Evolutionary conservation across 1,140 invertebrate species (phyloP), one percentile per base, ranked within the genome.

Genomic region (Solen grandis): DNA sequence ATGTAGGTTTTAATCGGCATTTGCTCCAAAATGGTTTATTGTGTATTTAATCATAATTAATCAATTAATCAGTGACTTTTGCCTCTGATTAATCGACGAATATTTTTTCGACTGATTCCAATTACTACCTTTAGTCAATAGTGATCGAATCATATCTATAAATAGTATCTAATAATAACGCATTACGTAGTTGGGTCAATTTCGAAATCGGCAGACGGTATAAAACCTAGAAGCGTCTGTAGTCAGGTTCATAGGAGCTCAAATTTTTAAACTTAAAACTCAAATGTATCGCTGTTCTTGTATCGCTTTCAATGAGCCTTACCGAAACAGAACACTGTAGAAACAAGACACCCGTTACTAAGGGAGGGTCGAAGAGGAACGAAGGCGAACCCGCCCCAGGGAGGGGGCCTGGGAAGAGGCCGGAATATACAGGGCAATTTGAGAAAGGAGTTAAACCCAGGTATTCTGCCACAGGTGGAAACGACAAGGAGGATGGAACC

Each of bases 241-340:
- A 5, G n/a, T n/a, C 0, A 35, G 35, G 31, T 70, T 57, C n/a
- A 70, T 70, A 70, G 35, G 50, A 70, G 52, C 50, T 35, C 68
- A 66, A 66, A 66, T 27, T 36, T 55, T 70, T 68, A 55, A 70
- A 68, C 36, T 22, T 35, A n/a, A 27, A 70, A 57, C 52, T 19
- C 46, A 54, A 66, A 76, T 76, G 74, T 76, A 76, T 76, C 25
- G 33, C 29, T 55, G 65, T 76, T 33, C 25, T 35, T 76, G 38
- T 66, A 57, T 63, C 25, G 33, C 59, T 55, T 76, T 52, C 29
- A 66, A 76, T 76, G 74, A 65, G 60, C 8, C 65, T 60, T 66
- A 52, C 59, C 65, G 33, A 41, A 65, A 66, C 22, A 55, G 41
- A 66, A 41, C 33, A 14, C 46, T 54, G 59, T 46, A 19, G 36